Evolutionary conservation across 1,140 invertebrate species (phyloP).

Genomic region (Mamestra configurata): DNA sequence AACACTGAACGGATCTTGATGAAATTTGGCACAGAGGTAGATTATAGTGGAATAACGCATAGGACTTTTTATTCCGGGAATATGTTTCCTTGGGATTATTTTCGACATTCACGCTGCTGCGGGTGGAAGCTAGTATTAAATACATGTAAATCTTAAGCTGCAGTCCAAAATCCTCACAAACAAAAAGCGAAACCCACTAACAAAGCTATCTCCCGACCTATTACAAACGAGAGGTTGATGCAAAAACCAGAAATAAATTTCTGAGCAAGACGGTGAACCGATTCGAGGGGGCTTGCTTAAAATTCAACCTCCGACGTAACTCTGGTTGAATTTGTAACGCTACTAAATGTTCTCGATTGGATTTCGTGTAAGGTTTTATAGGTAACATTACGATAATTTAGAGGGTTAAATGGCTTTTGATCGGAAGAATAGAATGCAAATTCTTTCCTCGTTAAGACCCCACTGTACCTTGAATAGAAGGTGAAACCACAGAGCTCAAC

Average conservation of each 20-base stretch:
- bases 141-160: too few species aligned
- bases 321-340: slow-evolving; percentile 55
- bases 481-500: too few species aligned
- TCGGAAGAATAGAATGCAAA: neutral
- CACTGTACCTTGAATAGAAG: neutral
- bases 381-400: neutral
- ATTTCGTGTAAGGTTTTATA: neutral
- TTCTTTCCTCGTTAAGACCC: neutral
- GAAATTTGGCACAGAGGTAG: too few species aligned
- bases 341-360: slow-evolving; percentile 36
- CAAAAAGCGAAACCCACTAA: neutral
- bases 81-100: too few species aligned
- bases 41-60: too few species aligned
- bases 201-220: slow-evolving; percentile 4
- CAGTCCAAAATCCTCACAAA: too few species aligned
- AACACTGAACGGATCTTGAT: too few species aligned
- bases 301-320: slow-evolving; percentile 71
- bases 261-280: slow-evolving; percentile 65
- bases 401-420: neutral
- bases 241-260: slow-evolving; percentile 82
- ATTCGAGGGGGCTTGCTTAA: slow-evolving; percentile 71
- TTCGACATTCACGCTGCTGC: too few species aligned
- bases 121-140: too few species aligned
- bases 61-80: too few species aligned
- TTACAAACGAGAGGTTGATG: slow-evolving; percentile 71